Percentiles rank a stretch among this genome's conserved stretches.
phyloP scores from a whole-genome alignment of 2,888 invertebrate species.

The Zelleria hepariella region DNA sequence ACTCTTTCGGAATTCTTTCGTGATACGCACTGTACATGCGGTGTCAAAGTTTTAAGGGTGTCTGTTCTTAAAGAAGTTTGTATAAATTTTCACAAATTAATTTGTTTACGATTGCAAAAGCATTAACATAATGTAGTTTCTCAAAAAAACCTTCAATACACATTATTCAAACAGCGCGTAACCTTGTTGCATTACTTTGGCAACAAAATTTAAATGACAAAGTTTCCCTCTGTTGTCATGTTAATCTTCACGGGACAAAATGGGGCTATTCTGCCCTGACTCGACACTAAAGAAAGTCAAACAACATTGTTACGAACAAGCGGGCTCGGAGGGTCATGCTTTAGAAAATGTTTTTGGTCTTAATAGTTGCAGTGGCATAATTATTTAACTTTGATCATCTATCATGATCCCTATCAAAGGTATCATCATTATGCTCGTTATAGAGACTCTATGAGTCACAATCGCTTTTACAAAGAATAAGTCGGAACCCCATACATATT shows the following conservation, averaged over 20 bases:
- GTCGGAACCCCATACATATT: too few species aligned
- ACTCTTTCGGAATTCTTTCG: too few species aligned
- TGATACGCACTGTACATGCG: too few species aligned
- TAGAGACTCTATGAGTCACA: too few species aligned
- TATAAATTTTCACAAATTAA: too few species aligned
- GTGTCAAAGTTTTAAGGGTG: too few species aligned
- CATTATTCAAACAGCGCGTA: background rate
- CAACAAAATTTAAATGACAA: background rate
- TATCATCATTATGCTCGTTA: too few species aligned
- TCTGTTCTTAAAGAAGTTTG: too few species aligned
- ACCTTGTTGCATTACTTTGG: background rate
- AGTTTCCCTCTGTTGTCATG: constrained; percentile 2
- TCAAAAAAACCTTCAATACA: background rate
- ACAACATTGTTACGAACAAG: background rate
- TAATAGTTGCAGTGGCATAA: background rate
- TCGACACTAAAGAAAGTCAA: background rate
- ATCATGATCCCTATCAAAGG: too few species aligned
- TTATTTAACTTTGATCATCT: too few species aligned
- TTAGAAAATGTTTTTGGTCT: background rate
- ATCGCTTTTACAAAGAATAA: too few species aligned
- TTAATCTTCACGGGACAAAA: background rate
- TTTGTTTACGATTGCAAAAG: background rate
- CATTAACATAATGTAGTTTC: too few species aligned
- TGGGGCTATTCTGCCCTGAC: background rate
- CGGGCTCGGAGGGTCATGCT: background rate